These are phyloP conservation scores for Callimorpha dominula DNA, from an alignment of 2,888 invertebrate genomes.

Conservation along the genomic window DNA sequence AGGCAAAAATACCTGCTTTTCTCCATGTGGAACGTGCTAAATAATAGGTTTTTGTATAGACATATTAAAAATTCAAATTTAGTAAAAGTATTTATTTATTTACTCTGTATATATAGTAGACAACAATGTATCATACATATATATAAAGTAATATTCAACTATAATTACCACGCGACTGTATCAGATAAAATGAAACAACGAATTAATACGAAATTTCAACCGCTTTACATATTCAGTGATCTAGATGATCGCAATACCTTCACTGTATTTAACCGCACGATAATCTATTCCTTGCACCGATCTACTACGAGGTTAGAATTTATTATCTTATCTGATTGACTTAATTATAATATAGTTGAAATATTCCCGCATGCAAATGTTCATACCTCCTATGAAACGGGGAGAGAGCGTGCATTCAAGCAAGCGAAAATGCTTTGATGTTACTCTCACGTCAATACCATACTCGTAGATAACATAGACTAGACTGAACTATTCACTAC, in stretches of 20 bases:
- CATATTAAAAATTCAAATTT: background rate
- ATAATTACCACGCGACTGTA: conserved; percentile 1
- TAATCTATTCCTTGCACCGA: conserved; percentile 48
- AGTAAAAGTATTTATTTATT: background rate
- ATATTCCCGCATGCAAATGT: conserved; percentile 79
- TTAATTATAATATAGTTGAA: conserved; percentile 71
- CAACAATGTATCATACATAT: background rate
- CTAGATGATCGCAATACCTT: conserved; percentile 52
- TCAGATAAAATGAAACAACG: conserved; percentile 28
- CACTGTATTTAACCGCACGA: conserved; percentile 45
- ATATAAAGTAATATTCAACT: background rate
- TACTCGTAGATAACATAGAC: conserved; percentile 53
- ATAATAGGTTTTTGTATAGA: background rate
- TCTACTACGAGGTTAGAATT: conserved; percentile 57
- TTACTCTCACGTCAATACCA: conserved; percentile 61
- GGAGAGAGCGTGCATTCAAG: conserved; percentile 77
- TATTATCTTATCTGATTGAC: conserved; percentile 71
- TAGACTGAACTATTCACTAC: conserved; percentile 38
- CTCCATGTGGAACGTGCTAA: no score
- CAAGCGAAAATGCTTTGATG: conserved; percentile 62
- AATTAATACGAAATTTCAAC: conserved; percentile 34
- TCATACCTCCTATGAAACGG: conserved; percentile 79
- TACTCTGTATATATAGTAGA: background rate
- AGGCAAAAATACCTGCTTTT: no score
- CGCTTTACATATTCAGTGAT: conserved; percentile 63